phyloP scores from a whole-genome alignment of 2,113 vertebrate genomes.

The Thalassarche chlororhynchos region DNA sequence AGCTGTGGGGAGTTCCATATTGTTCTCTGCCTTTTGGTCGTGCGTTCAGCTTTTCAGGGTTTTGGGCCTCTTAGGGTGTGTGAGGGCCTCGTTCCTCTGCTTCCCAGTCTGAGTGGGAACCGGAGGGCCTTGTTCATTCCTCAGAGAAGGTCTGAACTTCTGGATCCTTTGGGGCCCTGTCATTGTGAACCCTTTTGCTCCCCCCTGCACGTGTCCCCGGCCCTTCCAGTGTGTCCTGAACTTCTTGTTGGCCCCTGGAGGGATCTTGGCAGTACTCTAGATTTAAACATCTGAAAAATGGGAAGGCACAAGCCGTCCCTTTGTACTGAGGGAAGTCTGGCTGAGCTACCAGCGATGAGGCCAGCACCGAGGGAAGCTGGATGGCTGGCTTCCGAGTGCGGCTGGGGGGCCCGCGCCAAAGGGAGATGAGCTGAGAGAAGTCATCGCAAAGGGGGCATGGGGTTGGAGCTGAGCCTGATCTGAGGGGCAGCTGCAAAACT shows the following conservation, averaged over 20 bases:
- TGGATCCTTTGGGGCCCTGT: neutral
- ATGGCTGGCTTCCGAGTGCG: neutral
- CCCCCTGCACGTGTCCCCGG: neutral
- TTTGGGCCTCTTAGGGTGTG: neutral
- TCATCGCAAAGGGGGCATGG: neutral
- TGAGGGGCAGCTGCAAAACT: neutral
- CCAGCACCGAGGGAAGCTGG: neutral
- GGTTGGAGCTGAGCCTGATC: neutral
- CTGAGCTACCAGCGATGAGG: neutral
- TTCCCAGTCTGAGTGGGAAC: neutral
- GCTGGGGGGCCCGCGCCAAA: neutral
- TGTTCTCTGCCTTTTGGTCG: neutral
- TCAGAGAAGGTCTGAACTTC: neutral
- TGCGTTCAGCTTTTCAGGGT: neutral
- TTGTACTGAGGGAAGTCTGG: constrained; percentile 2
- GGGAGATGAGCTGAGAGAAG: neutral
- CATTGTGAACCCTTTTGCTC: neutral
- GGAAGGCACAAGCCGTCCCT: neutral
- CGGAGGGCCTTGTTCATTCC: neutral
- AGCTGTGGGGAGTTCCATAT: neutral
- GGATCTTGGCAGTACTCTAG: constrained; percentile 20
- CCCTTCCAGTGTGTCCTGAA: neutral
- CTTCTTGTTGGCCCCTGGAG: neutral
- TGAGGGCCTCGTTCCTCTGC: neutral
- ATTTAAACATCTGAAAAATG: constrained; percentile 3